These are phyloP conservation scores for Arenaria interpres DNA, from an alignment of 2,113 vertebrate genomes.

Conservation along the genomic window DNA sequence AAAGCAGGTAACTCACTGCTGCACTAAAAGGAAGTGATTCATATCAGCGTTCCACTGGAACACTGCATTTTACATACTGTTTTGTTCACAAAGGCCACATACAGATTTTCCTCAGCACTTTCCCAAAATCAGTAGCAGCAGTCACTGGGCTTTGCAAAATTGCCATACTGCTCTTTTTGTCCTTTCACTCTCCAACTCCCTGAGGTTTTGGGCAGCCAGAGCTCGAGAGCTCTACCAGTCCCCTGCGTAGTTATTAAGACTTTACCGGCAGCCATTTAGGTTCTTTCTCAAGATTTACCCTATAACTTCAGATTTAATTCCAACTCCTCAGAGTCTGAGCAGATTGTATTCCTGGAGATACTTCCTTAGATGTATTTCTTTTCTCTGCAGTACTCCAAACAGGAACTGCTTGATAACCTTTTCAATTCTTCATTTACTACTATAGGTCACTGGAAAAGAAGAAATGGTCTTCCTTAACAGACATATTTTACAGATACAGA, in stretches of 20 bases:
- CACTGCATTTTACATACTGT: neutral
- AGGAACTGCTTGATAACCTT: neutral
- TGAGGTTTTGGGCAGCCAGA: accelerated
- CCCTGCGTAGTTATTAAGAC: neutral
- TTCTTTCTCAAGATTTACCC: neutral
- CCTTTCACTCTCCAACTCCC: neutral
- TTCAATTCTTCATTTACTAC: neutral
- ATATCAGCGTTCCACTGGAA: neutral
- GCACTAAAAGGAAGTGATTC: neutral
- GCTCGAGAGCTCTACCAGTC: neutral
- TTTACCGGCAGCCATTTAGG: neutral
- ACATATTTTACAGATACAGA: neutral
- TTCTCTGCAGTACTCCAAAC: neutral
- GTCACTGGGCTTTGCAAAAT: neutral
- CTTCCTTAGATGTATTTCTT: neutral
- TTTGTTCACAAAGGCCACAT: neutral
- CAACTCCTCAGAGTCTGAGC: neutral
- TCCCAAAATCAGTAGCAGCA: neutral
- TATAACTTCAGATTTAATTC: neutral
- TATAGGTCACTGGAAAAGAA: neutral
- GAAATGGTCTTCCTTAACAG: neutral
- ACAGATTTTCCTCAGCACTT: neutral
- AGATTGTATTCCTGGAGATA: neutral
- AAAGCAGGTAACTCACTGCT: neutral
- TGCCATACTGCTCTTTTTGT: neutral